Evolutionary conservation across 2,113 vertebrate genomes (phyloP).

Genomic region (Labeo catla): DNA sequence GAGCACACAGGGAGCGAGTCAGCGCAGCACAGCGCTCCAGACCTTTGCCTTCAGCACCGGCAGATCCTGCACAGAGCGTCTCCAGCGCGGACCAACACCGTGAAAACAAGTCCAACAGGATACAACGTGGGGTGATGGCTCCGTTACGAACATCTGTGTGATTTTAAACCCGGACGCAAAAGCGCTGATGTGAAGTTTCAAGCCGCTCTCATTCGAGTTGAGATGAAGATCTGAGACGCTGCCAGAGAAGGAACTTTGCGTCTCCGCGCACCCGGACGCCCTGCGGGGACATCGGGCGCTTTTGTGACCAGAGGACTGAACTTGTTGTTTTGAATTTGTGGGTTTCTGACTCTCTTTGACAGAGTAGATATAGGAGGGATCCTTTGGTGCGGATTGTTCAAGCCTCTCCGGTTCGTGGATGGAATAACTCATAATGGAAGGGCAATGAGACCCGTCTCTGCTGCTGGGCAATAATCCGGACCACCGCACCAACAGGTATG

Average conservation of each 20-base stretch:
- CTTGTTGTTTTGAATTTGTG: not conserved
- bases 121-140: not conserved
- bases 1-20: slow-evolving; percentile 30
- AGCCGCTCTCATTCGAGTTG: slow-evolving; percentile 35
- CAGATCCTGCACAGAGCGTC: slow-evolving; percentile 35
- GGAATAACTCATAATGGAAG: slow-evolving; percentile 72
- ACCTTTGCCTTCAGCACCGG: slow-evolving; percentile 41
- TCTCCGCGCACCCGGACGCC: slow-evolving; percentile 28
- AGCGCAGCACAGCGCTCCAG: slow-evolving; percentile 21
- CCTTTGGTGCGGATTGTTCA: slow-evolving; percentile 41
- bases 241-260: slow-evolving; percentile 53
- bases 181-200: slow-evolving; percentile 49
- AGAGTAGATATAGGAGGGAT: not conserved
- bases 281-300: slow-evolving; percentile 23
- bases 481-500: slow-evolving; percentile 77
- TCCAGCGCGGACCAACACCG: slow-evolving; percentile 7
- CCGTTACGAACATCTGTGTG: not conserved
- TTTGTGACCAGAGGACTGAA: not conserved
- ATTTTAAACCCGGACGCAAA: not conserved
- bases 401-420: slow-evolving; percentile 60
- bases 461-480: slow-evolving; percentile 69
- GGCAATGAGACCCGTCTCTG: slow-evolving; percentile 74
- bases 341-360: not conserved
- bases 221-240: slow-evolving; percentile 35
- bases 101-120: not conserved